Evolutionary conservation across 2,888 invertebrate species (phyloP).

Genomic region (Macrosiphum euphorbiae): DNA sequence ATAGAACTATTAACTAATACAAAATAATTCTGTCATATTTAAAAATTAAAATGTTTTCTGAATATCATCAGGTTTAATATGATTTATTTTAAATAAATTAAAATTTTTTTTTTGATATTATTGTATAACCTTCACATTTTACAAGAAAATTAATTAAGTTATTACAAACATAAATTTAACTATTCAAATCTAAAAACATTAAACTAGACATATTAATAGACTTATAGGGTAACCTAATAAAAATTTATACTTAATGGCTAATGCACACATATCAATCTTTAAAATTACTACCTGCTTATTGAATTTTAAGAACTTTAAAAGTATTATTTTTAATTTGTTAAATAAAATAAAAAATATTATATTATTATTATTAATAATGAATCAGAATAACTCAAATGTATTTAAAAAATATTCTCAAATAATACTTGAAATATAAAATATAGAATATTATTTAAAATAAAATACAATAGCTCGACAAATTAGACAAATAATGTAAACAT

Average conservation of each 20-base stretch:
- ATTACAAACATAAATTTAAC: background rate
- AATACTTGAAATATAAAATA: background rate
- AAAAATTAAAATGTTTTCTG: background rate
- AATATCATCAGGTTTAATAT: background rate
- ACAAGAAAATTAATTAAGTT: background rate
- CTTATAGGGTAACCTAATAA: background rate
- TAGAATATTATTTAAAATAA: background rate
- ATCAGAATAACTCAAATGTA: background rate
- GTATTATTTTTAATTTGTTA: background rate
- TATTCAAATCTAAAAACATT: background rate
- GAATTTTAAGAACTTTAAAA: background rate
- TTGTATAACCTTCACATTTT: background rate
- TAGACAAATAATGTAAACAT: background rate
- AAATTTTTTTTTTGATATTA: too few species aligned
- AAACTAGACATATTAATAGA: constrained; percentile 2
- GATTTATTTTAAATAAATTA: too few species aligned
- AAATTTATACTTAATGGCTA: background rate
- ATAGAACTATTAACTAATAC: background rate
- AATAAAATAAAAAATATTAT: too few species aligned
- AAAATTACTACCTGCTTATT: background rate
- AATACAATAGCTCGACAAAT: background rate
- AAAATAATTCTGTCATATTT: too few species aligned
- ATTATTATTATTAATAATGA: background rate
- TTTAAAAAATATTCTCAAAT: background rate
- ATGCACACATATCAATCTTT: background rate